A percentile compares a stretch with the other conserved stretches of the same genome.
Conservation (phyloP, 92 coral and sea anemone genomes). For the Actinostola sp. region DNA sequence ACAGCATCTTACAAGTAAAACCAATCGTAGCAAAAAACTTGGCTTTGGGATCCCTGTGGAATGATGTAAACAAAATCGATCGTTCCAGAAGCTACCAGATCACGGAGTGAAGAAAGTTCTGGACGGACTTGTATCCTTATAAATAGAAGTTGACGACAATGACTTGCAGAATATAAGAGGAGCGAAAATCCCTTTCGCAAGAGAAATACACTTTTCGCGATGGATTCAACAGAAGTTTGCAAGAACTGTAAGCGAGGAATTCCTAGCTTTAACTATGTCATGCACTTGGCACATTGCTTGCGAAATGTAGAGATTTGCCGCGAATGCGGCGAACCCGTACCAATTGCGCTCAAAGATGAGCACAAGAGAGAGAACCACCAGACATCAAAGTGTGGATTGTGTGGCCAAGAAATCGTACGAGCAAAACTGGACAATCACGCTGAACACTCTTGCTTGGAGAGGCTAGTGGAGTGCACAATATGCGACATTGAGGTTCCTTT, state of each 20-base stretch:
- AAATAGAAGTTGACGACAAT: conserved; percentile 23
- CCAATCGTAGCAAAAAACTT: no score
- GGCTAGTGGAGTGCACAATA: conserved; percentile 54
- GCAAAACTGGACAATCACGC: conserved; percentile 39
- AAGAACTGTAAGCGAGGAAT: conserved; percentile 67
- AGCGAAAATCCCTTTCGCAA: background rate
- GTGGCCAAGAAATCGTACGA: conserved; percentile 45
- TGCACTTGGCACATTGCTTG: conserved; percentile 81
- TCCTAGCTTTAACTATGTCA: conserved; percentile 79
- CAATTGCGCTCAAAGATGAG: conserved; percentile 60
- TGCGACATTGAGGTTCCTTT: conserved; percentile 71
- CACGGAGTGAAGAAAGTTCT: background rate
- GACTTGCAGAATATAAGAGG: conserved; percentile 15
- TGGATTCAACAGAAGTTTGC: conserved; percentile 29
- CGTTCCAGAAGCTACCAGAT: background rate
- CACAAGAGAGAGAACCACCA: conserved; percentile 78
- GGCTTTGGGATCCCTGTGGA: conserved; percentile 18
- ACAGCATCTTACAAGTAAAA: no score
- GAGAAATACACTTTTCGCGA: background rate
- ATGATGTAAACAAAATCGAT: background rate
- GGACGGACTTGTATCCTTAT: background rate
- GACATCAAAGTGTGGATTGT: conserved; percentile 50
- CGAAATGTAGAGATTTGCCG: conserved; percentile 71
- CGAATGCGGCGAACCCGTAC: conserved; percentile 73
- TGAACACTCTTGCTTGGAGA: conserved; percentile 54